Evolutionary conservation across 2,888 invertebrate genomes (phyloP), one percentile per base, ranked within the genome.

Genomic region (Petrolisthes cinctipes): DNA sequence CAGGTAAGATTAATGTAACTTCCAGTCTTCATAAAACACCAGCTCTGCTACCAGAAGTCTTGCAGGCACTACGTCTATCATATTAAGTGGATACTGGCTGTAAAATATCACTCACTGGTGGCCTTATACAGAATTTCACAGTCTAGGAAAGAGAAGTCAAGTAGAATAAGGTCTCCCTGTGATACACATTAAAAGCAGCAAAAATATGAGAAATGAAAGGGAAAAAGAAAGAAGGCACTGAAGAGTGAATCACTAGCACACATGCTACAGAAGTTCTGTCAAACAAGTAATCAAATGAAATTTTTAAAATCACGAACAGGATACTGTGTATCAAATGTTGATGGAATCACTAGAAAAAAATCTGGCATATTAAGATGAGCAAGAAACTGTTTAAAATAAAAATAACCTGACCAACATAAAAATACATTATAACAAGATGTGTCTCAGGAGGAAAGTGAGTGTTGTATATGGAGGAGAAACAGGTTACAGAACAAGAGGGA

Each of bases 81-180:
- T 71, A 20, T n/a, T 71, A n/a, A n/a, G 71, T 71, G 71, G n/a
- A 71, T 71, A 71, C 71, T 71, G 61, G 71, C 71, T 71, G 71
- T 6, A 71, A 71, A 6, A 71, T n/a, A 20, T 71, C 71, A 71
- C 17, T n/a, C 14, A n/a, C 20, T n/a, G 20, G 71, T 71, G 14
- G 71, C n/a, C 71, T 14, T 71, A 6, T n/a, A 71, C 6, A 71
- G 71, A 71, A 71, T 71, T 71, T 71, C 17, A 61, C 9, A 71
- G 17, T 71, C 6, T 6, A 71, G 71, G 71, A 14, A 71, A 71
- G n/a, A n/a, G 71, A 71, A n/a, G 71, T n/a, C 6, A 37, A 37
- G 71, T n/a, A 14, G 71, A 71, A 71, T 20, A 71, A n/a, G 71
- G 6, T n/a, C 6, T 71, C 20, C 14, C 71, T 71, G 20, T n/a